phyloP scores from a whole-genome alignment of 2,888 invertebrate genomes.

The Serrognathus titanus region DNA sequence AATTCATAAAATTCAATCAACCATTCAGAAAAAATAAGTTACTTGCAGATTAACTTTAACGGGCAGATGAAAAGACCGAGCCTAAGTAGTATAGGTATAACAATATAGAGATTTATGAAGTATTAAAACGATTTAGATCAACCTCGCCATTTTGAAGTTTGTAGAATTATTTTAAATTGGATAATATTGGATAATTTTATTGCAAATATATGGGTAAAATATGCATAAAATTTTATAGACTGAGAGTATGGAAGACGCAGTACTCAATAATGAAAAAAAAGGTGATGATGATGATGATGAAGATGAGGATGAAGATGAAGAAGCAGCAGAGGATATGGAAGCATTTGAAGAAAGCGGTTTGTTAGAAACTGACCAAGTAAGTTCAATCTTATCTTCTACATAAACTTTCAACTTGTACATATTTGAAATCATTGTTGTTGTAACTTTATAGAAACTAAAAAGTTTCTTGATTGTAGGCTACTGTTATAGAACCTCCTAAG shows the following conservation, averaged over 20 bases:
- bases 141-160: no score
- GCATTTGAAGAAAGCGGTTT: slow-evolving; percentile 95
- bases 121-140: no score
- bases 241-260: slow-evolving; percentile 50
- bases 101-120: no score
- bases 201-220: no score
- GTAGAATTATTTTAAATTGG: no score
- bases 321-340: slow-evolving; percentile 97
- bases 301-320: slow-evolving; percentile 83
- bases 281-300: slow-evolving; percentile 52
- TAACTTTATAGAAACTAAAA: neutral
- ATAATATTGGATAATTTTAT: no score
- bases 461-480: slow-evolving; percentile 30
- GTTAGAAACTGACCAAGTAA: slow-evolving; percentile 84
- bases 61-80: no score
- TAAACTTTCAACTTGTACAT: no score
- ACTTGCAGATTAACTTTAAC: no score
- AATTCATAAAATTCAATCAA: no score
- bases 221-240: slow-evolving; percentile 10
- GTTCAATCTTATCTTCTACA: slow-evolving; percentile 4
- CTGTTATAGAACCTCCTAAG: slow-evolving; percentile 38
- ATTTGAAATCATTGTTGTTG: neutral
- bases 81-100: no score
- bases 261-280: slow-evolving; percentile 47
- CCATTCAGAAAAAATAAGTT: no score